Base-by-base conservation (phyloP, 2,888 invertebrate species). In the Altica lythri region DNA sequence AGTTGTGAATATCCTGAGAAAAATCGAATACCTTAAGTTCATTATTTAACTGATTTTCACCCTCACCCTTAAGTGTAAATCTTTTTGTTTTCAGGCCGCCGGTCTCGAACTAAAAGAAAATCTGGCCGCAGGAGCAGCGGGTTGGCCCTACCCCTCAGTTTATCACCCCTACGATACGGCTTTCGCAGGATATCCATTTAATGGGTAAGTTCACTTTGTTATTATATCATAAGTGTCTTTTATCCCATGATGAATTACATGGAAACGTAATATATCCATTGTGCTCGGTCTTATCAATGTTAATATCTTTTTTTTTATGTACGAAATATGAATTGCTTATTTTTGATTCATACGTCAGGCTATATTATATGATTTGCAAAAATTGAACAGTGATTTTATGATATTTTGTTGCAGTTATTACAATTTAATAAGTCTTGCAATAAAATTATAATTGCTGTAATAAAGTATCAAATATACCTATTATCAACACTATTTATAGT, bases 111-210 rank as follows among this genome's bases (percentile, higher is more conserved):
- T 93, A 70, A 93, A 93, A 78, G 93, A 93, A 77, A 92, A 92
- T 75, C 79, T 93, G 62, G 89, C 90, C 44, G 86, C 88, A 25
- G 87, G 88, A 62, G 90, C 87, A 51, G 88, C 91, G 54, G 86
- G 88, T 54, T 93, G 93, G 93, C 92, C 92, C 64, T 93, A 93
- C 78, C 90, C 92, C 51, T 87, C 92, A 34, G 90, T 93, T 62
- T 94, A 94, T 78, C 94, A 95, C 78, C 93, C 94, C 45, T 95
- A 95, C 78, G 95, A 95, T 72, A 89, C 92, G 56, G 90, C 92
- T 55, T 91, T 95, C 75, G 91, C 92, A 57, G 91, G 92, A 68
- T 95, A 95, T 81, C 92, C 94, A 63, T 95, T 95, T 80, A 93
- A 92, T 79, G 92, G 93, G 94, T 94, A 80, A 92, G 92, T 83